Base-by-base conservation (phyloP, 2,888 invertebrate genomes). In the Zele albiditarsus region DNA sequence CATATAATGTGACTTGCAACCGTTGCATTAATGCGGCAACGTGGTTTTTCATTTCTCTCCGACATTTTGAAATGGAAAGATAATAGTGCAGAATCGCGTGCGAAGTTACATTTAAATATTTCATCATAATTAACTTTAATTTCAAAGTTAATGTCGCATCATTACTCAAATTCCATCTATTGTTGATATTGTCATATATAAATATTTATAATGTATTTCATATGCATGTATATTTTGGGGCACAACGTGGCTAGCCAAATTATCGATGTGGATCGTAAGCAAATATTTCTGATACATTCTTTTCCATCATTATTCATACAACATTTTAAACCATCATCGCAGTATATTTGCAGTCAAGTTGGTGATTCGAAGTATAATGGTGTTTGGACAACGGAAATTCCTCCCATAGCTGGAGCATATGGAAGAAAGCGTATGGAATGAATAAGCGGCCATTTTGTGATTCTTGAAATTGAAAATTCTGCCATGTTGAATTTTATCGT, bases 381-480 rank as follows among this genome's bases (percentile, higher is more conserved):
- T 8, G 6, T 53, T 10, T n/a, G 14, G 46, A 46, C 16, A 3
- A 16, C 4, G 20, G 1, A 20, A 53, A n/a, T 20, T 23, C 20
- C 1, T 53, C 20, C 20, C 1, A 5, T 23, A 8, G 6, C 4
- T 10, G 20, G 20, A 53, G 10, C 53, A 53, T 53, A 53, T 53
- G 53, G 53, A 20, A 53, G 20, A 1, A 20, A 8, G n/a, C n/a
- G n/a, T 20, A 20, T 53, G 53, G 20, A 5, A 53, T 10, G 20
- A 4, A 8, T 20, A 20, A 8, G 72, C 75, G 67, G 80, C 81
- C 82, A 82, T 82, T 79, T 82, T 81, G 81, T 78, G 78, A 73
- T 71, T 79, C 69, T 28, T 33, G 25, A 62, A 67, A 71, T 70
- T 65, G 77, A 74, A 78, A 74, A 75, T 53, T 75, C 66, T 75